Evolutionary conservation across 2,113 vertebrate genomes (phyloP), one percentile per base, ranked within the genome.

Genomic region (Fukomys damarensis): DNA sequence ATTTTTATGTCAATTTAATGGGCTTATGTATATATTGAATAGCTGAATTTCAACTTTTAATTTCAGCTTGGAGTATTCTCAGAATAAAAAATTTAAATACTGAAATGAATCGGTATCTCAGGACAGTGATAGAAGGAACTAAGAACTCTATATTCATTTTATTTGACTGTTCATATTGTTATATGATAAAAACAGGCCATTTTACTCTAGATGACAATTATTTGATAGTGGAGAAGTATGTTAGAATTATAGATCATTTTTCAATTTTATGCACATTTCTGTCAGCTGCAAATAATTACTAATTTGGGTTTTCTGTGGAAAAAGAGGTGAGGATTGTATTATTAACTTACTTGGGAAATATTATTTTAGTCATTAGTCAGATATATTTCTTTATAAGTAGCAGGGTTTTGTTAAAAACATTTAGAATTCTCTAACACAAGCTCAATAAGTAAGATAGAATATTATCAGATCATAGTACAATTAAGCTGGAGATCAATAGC

Each of bases 1-100:
- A 96, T 20, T 96, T 96, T 96, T 74, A 95, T 92, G 59, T 96
- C 92, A 97, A 93, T 93, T 98, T 97, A 97, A 97, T 97, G 77
- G 79, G 56, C 72, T 94, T 46, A 16, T 94, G 56, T 89, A 84
- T 95, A 54, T 92, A 95, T 81, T 96, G 85, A 97, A 93, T 97
- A 97, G 81, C 66, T 88, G 68, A 97, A 85, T 43, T 95, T 46
- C 59, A 97, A 95, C 61, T 94, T 97, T 97, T 93, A 96, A 97
- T 97, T 95, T 96, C 68, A 95, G 7, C 30, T 87, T 93, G 49
- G 30, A 83, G 68, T 93, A 43, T 93, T 97, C 35, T 28, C 32
- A 88, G 91, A 91, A 94, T 96, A 96, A 96, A 96, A 90, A 63
- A 91, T 84, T 89, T 96, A 95, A 88, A 83, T 92, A 79, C 43